Base-by-base conservation (phyloP, 2,888 invertebrate species). In the Suillia variegata region DNA sequence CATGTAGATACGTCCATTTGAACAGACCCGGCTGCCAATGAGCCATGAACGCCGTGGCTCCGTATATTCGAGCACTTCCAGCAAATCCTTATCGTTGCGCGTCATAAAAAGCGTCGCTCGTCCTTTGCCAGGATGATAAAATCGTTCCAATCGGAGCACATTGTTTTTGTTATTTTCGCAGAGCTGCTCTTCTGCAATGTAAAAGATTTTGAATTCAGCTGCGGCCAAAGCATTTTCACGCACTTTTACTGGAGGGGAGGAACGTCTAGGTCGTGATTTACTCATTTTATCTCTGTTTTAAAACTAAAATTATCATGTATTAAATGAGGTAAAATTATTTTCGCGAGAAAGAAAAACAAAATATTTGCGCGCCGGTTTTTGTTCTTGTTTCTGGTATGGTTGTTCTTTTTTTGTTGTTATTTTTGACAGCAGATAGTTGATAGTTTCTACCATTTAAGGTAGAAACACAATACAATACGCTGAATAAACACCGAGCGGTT, bases 21-120 rank as follows among this genome's bases (percentile, higher is more conserved):
- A 91, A 77, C 91, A 90, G 0, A 93, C 89, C 62, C 87, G 85
- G 63, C 90, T 89, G 65, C 89, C 88, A 55, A 93, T 86, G 70
- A 94, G 89, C 92, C 93, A 94, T 13, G 92, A 92, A 62, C 93
- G 84, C 68, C 88, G 85, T 20, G 87, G 87, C 76, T 92, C 91
- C 0, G 70, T 55, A 57, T 69, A 77, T 62, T 76, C 74, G n/a
- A 77, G 55, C 2, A 80, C 63, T 62, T 80, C 80, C 70, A 77
- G 69, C 10, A 80, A 58, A 1, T 63, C 64, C 1, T 67, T 59
- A 1, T 66, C 53, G 3, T 61, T 54, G 12, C 63, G 67, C 8
- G 74, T 73, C 18, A 77, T 54, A 59, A 79, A 80, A 20, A 75
- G 61, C 0, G 74, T 64, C 0, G 59, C 26, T 18, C 66, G 69